Percentiles rank a stretch among this genome's conserved stretches.
Conservation (phyloP, 30 jellyfish, hydroid and myxozoan species). For the Cassiopea andromeda region DNA sequence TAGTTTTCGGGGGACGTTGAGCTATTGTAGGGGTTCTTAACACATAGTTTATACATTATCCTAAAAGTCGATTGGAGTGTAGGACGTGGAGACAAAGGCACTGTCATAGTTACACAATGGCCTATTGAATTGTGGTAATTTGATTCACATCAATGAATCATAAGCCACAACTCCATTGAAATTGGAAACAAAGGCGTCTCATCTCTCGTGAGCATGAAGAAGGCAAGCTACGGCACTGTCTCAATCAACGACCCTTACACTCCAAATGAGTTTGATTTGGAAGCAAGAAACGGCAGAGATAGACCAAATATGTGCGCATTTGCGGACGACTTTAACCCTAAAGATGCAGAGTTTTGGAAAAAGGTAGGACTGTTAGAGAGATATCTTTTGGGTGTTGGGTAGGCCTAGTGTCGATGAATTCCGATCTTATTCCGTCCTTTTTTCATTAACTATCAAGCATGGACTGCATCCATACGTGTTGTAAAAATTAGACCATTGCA, state of each 20-base stretch:
- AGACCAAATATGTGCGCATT: neutral
- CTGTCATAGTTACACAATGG: neutral
- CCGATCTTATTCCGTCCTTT: no score
- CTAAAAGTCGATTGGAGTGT: neutral
- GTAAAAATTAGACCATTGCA: no score
- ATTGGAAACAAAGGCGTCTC: no score
- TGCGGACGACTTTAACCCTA: conserved; percentile 65
- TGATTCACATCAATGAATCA: conserved; percentile 12
- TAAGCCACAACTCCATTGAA: neutral
- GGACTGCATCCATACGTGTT: no score
- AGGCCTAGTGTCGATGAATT: neutral
- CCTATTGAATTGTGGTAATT: neutral
- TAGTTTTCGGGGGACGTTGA: no score
- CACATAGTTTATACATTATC: neutral
- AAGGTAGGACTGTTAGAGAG: conserved; percentile 28
- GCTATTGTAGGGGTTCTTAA: no score
- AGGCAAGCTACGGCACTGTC: conserved; percentile 49
- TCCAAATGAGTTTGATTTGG: neutral
- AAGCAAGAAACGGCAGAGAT: neutral
- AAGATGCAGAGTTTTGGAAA: conserved; percentile 61
- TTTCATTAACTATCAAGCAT: no score
- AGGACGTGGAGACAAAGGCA: neutral
- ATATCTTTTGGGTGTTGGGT: neutral
- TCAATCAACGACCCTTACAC: neutral
- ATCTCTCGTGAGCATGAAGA: no score